Conservation (phyloP, 2,113 vertebrate species). For the Nesospiza acunhae region DNA sequence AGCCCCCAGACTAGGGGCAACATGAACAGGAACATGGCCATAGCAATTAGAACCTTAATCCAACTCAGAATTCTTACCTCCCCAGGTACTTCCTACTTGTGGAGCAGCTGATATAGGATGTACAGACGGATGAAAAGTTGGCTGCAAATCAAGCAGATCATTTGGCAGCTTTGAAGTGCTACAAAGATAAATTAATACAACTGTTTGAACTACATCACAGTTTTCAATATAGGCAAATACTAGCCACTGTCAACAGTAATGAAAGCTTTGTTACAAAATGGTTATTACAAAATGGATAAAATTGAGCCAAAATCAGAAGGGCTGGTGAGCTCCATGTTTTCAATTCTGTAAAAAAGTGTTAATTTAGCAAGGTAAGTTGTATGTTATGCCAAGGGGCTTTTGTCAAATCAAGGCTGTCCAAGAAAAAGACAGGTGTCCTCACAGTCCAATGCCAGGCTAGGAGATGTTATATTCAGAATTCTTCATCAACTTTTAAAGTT, state of each 20-base stretch:
- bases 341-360: background rate
- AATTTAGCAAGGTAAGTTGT: background rate
- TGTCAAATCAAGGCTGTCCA: background rate
- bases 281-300: background rate
- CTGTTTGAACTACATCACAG: constrained; percentile 9
- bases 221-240: background rate
- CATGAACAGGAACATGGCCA: background rate
- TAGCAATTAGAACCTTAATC: background rate
- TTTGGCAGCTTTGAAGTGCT: constrained; percentile 91
- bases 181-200: constrained; percentile 61
- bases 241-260: background rate
- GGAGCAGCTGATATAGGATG: constrained; percentile 81
- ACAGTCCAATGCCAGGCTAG: background rate
- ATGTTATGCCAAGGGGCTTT: background rate
- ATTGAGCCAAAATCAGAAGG: background rate
- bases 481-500: background rate
- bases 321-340: background rate
- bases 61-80: constrained; percentile 81
- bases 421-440: background rate
- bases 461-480: background rate
- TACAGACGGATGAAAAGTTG: constrained; percentile 87
- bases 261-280: background rate
- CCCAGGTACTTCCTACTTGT: constrained; percentile 90
- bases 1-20: background rate
- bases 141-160: constrained; percentile 94